These are phyloP conservation scores for Cyanoramphus novaezelandiae DNA, from an alignment of 2,113 vertebrate genomes.

Conservation along the genomic window DNA sequence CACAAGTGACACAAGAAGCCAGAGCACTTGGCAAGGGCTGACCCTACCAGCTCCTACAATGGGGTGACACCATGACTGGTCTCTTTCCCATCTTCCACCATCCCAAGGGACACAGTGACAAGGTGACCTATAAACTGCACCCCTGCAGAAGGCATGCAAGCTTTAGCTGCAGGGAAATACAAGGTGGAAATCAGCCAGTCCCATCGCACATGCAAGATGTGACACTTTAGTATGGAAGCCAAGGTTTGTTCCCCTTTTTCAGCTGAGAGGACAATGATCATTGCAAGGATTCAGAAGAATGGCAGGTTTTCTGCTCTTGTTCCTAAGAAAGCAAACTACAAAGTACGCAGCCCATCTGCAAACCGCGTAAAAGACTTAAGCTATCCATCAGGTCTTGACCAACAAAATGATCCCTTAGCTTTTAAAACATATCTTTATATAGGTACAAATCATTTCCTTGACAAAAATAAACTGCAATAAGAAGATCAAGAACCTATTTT, in stretches of 20 bases:
- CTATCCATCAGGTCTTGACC: not conserved
- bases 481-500: not conserved
- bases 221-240: not conserved
- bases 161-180: not conserved
- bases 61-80: not conserved
- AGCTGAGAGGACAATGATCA: rapidly evolving
- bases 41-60: not conserved
- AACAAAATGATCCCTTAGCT: not conserved
- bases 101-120: not conserved
- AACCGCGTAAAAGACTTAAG: not conserved
- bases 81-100: no score
- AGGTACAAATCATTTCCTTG: not conserved
- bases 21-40: not conserved
- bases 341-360: not conserved
- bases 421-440: not conserved
- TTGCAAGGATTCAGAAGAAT: not conserved
- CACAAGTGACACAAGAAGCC: not conserved
- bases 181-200: not conserved
- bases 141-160: not conserved
- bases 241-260: not conserved
- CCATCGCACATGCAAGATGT: not conserved
- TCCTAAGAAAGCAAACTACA: not conserved
- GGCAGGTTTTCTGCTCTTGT: not conserved
- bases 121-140: not conserved
- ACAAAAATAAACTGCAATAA: not conserved